Conservation (phyloP, 2,113 vertebrate genomes). For the Ibidorhyncha struthersii region DNA sequence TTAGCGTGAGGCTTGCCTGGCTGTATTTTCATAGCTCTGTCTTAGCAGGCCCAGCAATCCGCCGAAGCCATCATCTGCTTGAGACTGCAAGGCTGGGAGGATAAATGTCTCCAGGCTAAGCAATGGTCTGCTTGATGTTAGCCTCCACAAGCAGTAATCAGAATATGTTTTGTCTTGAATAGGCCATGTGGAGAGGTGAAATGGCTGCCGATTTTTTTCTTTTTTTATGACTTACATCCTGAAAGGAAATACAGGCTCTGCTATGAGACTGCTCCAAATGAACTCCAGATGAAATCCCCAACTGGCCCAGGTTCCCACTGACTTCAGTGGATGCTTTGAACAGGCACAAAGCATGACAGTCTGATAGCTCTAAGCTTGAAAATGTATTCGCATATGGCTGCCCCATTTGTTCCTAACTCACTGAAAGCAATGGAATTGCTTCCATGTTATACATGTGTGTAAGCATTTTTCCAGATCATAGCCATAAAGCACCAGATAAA, state of each 20-base stretch:
- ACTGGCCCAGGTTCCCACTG: not conserved
- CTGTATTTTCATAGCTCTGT: not conserved
- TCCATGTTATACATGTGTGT: not conserved
- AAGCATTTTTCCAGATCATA: not conserved
- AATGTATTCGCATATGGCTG: not conserved
- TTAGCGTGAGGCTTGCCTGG: not conserved
- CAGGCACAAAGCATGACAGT: not conserved
- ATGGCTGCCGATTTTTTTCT: not conserved
- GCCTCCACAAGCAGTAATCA: not conserved
- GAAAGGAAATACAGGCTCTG: not conserved
- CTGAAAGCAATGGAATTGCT: not conserved
- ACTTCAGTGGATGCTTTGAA: slow-evolving; percentile 2
- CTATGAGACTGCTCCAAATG: not conserved
- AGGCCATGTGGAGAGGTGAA: not conserved
- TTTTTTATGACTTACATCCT: not conserved
- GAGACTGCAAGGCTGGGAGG: not conserved
- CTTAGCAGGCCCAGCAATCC: not conserved
- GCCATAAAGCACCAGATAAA: not conserved
- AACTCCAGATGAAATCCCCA: slow-evolving; percentile 1
- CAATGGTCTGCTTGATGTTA: not conserved
- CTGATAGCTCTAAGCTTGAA: not conserved
- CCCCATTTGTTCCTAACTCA: not conserved
- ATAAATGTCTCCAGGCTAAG: not conserved
- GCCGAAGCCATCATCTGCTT: not conserved
- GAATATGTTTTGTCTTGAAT: not conserved